Conservation (phyloP, 2,888 invertebrate species). For the Drosophila tanythrix region DNA sequence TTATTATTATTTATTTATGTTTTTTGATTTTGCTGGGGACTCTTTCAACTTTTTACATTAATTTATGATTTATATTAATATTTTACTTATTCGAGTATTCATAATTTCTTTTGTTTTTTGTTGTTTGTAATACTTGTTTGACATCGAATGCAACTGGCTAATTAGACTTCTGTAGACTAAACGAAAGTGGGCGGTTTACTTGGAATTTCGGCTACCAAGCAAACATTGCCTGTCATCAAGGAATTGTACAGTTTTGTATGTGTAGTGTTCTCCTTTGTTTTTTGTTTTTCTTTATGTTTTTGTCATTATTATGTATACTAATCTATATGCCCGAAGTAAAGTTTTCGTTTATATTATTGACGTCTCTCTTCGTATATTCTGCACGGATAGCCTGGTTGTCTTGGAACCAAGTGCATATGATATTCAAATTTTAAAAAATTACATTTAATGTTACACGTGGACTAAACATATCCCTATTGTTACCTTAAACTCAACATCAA, state of each 20-base stretch:
- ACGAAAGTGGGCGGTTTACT: conserved; percentile 20
- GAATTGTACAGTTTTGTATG: conserved; percentile 15
- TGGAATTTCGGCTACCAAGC: conserved; percentile 5
- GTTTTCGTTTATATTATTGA: conserved; percentile 4
- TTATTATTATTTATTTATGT: conserved; percentile 8
- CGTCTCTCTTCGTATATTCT: conserved; percentile 5
- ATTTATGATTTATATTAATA: conserved; percentile 48
- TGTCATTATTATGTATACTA: conserved; percentile 12
- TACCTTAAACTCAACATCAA: conserved; percentile 73
- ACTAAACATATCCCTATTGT: conserved; percentile 70
- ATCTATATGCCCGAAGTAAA: conserved; percentile 19
- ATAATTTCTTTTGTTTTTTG: conserved; percentile 47
- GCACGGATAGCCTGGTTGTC: neutral
- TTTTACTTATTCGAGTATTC: conserved; percentile 53
- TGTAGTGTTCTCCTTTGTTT: neutral
- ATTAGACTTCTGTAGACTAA: conserved; percentile 51
- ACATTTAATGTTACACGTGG: conserved; percentile 69
- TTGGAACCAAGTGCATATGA: conserved; percentile 14
- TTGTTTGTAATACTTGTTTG: conserved; percentile 69
- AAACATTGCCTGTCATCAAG: conserved; percentile 11
- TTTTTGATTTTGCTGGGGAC: conserved; percentile 30
- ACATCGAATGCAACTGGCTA: conserved; percentile 66
- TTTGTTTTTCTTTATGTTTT: conserved; percentile 3
- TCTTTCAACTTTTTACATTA: conserved; percentile 68
- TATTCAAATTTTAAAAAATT: conserved; percentile 50